Percentiles rank a stretch among this genome's conserved stretches.
Evolutionary conservation across 2,888 invertebrate species (phyloP).

Genomic region (Eremobia ochroleuca): DNA sequence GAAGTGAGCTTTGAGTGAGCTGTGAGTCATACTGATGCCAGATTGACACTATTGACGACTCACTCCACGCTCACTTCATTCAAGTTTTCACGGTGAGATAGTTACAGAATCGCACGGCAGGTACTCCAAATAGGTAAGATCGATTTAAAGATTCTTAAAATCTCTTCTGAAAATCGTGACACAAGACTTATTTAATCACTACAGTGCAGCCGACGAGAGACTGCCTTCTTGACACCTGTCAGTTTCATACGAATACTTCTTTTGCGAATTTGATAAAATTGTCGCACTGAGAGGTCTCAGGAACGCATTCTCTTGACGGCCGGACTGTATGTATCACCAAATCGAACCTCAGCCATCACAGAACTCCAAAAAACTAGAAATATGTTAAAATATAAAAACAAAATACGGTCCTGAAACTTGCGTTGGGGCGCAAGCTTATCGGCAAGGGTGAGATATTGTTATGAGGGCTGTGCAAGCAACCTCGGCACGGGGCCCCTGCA

Average conservation of each 20-base stretch:
- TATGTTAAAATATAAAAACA: background rate
- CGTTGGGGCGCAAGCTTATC: slow-evolving; percentile 35
- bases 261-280: background rate
- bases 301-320: background rate
- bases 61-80: no score
- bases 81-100: no score
- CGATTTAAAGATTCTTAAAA: background rate
- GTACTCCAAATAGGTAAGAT: background rate
- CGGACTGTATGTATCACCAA: background rate
- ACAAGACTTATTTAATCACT: background rate
- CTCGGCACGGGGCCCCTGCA: slow-evolving; percentile 66
- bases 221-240: no score
- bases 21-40: no score
- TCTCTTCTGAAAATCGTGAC: background rate
- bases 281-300: background rate
- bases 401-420: slow-evolving; percentile 24
- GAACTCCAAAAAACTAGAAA: background rate
- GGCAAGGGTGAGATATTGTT: slow-evolving; percentile 58
- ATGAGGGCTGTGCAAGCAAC: slow-evolving; percentile 34
- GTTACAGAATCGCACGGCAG: no score
- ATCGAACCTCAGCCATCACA: background rate
- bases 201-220: no score
- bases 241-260: no score
- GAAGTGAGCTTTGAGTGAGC: no score
- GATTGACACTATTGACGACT: no score